A percentile compares a stretch with the other conserved stretches of the same genome.
phyloP scores from a whole-genome alignment of 1,140 invertebrate genomes.

The Penaeus vannamei region DNA sequence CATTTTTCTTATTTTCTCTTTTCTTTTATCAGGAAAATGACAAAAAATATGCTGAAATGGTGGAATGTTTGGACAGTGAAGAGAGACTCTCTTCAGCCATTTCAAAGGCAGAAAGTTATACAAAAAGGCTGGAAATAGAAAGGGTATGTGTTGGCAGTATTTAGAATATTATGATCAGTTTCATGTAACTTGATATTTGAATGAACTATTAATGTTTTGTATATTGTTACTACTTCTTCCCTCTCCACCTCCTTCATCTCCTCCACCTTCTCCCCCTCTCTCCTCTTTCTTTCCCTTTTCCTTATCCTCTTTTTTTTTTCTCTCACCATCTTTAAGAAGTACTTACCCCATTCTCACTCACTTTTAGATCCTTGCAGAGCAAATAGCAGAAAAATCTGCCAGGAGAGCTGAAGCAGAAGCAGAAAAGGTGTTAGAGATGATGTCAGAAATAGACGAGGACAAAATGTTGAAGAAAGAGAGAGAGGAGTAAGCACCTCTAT shows the following conservation, averaged over 20 bases:
- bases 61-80: constrained; percentile 12
- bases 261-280: no score
- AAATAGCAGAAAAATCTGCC: constrained; percentile 46
- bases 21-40: constrained; percentile 2
- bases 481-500: constrained; percentile 31
- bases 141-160: background rate
- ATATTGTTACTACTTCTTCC: no score
- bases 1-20: background rate
- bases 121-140: constrained; percentile 28
- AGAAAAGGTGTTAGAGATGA: constrained; percentile 45
- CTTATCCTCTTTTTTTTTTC: no score
- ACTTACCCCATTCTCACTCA: background rate
- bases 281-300: no score
- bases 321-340: no score
- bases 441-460: constrained; percentile 48
- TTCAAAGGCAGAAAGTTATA: background rate
- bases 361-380: constrained; percentile 41
- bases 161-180: no score
- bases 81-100: background rate
- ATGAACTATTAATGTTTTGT: no score
- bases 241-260: no score
- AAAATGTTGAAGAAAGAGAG: constrained; percentile 46
- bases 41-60: constrained; percentile 28
- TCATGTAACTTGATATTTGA: no score
- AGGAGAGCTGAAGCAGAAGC: constrained; percentile 42